Percentiles rank a stretch among this genome's conserved stretches.
Conservation (phyloP, 2,888 invertebrate genomes). For the Oxyteleia sp. region DNA sequence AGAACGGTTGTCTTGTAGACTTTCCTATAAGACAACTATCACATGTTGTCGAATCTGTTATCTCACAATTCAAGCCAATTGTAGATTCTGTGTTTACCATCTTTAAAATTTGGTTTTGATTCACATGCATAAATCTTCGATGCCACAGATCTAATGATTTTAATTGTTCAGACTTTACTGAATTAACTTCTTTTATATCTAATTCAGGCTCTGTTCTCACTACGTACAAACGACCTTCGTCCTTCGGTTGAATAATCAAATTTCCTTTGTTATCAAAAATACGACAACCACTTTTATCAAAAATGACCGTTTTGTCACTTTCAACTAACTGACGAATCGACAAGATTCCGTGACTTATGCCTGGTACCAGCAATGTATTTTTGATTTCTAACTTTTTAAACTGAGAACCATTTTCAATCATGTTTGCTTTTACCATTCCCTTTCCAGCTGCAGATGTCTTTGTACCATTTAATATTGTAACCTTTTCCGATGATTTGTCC, state of each 20-base stretch:
- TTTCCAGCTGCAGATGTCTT: constrained; percentile 46
- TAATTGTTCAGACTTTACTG: background rate
- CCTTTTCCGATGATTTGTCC: constrained; percentile 5
- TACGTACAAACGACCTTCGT: constrained; percentile 13
- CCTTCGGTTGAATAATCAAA: constrained; percentile 14
- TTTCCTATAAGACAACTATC: constrained; percentile 51
- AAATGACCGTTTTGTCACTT: constrained; percentile 36
- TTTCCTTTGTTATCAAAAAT: constrained; percentile 21
- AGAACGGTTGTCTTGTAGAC: constrained; percentile 57
- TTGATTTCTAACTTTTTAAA: constrained; percentile 13
- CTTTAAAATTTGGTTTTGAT: constrained; percentile 27
- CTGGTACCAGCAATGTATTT: constrained; percentile 25
- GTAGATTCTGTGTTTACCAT: constrained; percentile 50
- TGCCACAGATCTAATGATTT: constrained; percentile 29
- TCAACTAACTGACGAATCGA: constrained; percentile 86
- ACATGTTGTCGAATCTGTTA: constrained; percentile 33
- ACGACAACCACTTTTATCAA: constrained; percentile 32
- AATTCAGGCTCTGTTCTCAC: constrained; percentile 10
- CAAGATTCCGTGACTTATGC: constrained; percentile 76
- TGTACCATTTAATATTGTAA: constrained; percentile 12
- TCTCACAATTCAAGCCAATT: constrained; percentile 29
- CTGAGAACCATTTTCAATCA: constrained; percentile 27
- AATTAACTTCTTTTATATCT: background rate
- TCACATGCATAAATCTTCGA: constrained; percentile 52
- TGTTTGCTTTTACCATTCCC: constrained; percentile 67